Percentiles rank a stretch among this genome's conserved stretches.
These are phyloP conservation scores for Vespertilio murinus DNA, from an alignment of 2,797 vertebrate species.

Conservation along the genomic window DNA sequence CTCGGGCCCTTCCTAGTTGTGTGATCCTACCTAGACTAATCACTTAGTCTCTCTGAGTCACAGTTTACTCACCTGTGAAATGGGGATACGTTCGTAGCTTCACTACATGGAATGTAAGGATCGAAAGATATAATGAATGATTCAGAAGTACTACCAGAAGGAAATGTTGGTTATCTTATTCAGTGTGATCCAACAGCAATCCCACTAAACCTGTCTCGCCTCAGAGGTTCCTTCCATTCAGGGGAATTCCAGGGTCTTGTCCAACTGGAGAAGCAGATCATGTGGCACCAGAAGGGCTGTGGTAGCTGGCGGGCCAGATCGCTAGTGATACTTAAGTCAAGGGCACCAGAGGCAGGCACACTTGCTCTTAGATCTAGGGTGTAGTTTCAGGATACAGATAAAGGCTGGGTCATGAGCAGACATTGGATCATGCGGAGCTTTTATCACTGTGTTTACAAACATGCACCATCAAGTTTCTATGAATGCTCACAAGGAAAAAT, in stretches of 20 bases:
- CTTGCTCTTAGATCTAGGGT: neutral
- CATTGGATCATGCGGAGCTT: neutral
- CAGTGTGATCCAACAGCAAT: conserved; percentile 33
- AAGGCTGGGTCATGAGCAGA: neutral
- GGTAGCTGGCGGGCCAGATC: neutral
- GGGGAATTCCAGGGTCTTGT: conserved; percentile 65
- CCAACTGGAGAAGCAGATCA: conserved; percentile 53
- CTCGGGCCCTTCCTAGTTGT: neutral
- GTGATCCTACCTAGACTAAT: neutral
- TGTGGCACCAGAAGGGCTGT: neutral
- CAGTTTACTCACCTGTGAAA: neutral
- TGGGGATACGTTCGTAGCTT: neutral
- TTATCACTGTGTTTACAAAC: conserved; percentile 5
- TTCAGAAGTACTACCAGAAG: neutral
- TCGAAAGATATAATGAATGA: neutral
- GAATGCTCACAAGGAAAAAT: neutral
- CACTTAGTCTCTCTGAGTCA: neutral
- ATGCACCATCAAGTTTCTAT: neutral
- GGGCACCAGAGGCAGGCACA: neutral
- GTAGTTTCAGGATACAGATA: neutral
- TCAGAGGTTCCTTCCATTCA: neutral
- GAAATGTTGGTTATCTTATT: conserved; percentile 37
- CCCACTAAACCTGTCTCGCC: neutral
- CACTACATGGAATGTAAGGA: neutral
- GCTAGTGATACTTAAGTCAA: neutral